A percentile compares a stretch with the other conserved stretches of the same genome.
These are phyloP conservation scores for Hyles euphorbiae DNA, from an alignment of 1,140 invertebrate genomes.

Conservation along the genomic window DNA sequence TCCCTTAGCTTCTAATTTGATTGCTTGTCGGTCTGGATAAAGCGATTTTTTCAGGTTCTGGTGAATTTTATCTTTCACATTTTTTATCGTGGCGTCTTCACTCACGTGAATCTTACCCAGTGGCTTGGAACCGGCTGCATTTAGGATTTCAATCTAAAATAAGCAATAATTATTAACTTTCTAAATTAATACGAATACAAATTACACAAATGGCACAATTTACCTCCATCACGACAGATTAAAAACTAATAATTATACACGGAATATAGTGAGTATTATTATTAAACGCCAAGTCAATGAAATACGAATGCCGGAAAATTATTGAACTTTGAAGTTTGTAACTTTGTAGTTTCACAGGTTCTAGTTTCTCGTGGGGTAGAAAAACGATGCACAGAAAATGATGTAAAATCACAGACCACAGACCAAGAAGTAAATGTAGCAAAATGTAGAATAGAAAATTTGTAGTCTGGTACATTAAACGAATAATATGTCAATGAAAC, in stretches of 20 bases:
- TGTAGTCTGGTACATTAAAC: too few species aligned
- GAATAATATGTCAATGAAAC: too few species aligned
- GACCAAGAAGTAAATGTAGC: too few species aligned
- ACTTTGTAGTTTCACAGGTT: too few species aligned
- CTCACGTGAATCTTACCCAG: constrained; percentile 76
- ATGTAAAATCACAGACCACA: too few species aligned
- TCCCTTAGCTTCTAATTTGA: constrained; percentile 87
- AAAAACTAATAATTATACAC: background rate
- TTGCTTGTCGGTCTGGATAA: constrained; percentile 87
- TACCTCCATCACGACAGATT: background rate
- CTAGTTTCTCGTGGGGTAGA: too few species aligned
- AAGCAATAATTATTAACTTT: background rate
- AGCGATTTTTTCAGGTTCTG: constrained; percentile 80
- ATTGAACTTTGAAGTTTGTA: too few species aligned
- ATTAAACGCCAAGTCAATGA: too few species aligned
- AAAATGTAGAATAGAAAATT: too few species aligned
- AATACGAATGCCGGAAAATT: too few species aligned
- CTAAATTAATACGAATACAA: background rate
- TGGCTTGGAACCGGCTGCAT: constrained; percentile 74
- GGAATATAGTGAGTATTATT: too few species aligned
- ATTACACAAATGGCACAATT: background rate
- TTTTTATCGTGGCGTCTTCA: constrained; percentile 79
- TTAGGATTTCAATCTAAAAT: constrained; percentile 78
- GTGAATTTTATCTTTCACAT: constrained; percentile 86
- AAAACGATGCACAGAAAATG: too few species aligned